Conservation (phyloP, 1,140 invertebrate genomes). For the Drosophila melanica region DNA sequence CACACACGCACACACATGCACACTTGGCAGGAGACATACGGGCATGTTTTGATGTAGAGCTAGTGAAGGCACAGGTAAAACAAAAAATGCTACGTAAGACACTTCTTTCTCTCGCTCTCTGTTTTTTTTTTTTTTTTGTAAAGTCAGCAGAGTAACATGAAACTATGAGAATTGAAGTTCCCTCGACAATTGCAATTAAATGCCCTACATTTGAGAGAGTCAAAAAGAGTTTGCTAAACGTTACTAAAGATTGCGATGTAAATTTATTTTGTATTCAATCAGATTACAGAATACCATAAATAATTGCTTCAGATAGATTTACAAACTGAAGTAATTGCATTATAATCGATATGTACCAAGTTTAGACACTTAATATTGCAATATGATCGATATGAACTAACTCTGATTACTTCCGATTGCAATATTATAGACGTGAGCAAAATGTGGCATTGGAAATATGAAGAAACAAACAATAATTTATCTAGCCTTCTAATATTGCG, state of each 20-base stretch:
- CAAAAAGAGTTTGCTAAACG: conserved; percentile 13
- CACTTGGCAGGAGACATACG: conserved; percentile 33
- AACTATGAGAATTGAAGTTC: conserved; percentile 24
- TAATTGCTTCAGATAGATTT: no score
- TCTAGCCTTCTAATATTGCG: no score
- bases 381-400: no score
- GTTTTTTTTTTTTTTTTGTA: conserved; percentile 28
- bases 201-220: conserved; percentile 19
- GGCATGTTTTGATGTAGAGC: conserved; percentile 8
- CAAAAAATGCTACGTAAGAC: conserved; percentile 36
- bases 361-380: no score
- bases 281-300: no score
- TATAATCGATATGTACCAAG: no score
- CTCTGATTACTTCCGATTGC: no score
- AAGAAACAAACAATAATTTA: no score
- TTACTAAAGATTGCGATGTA: background rate
- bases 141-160: conserved; percentile 39
- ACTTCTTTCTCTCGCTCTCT: background rate
- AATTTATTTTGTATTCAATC: background rate
- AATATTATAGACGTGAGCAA: no score
- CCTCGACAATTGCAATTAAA: conserved; percentile 23
- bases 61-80: conserved; percentile 37
- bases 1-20: conserved; percentile 13
- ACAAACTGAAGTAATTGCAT: no score
- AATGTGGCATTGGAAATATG: no score